Conservation (phyloP, 2,797 vertebrate genomes). For the Sternarchorhynchus goeldii region DNA sequence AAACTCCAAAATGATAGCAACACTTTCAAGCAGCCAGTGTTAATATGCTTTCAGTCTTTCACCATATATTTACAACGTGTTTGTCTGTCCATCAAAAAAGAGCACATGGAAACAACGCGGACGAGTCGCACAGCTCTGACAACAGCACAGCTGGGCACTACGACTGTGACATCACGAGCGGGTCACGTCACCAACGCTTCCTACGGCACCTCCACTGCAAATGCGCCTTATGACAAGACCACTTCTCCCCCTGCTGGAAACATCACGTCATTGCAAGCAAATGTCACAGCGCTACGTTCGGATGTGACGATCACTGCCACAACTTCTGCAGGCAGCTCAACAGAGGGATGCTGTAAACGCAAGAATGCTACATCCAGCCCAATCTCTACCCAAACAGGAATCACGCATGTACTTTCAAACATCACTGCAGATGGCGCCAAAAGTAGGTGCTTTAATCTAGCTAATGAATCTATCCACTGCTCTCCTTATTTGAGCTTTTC, state of each 20-base stretch:
- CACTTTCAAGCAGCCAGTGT: too few relatives aligned
- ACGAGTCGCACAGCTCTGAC: constrained; percentile 3
- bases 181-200: not conserved
- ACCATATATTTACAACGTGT: not conserved
- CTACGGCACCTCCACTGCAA: not conserved
- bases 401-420: not conserved
- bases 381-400: not conserved
- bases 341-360: not conserved
- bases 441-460: too few relatives aligned
- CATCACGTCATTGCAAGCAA: constrained; percentile 26
- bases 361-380: constrained; percentile 4
- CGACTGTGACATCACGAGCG: not conserved
- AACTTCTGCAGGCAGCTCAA: not conserved
- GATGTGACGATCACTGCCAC: not conserved
- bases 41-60: too few relatives aligned
- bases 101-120: constrained; percentile 27
- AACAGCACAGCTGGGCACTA: constrained; percentile 6
- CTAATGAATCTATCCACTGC: too few relatives aligned
- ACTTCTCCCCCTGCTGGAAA: constrained; percentile 28
- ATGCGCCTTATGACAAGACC: not conserved
- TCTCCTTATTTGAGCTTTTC: too few relatives aligned
- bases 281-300: not conserved
- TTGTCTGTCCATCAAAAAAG: constrained; percentile 16
- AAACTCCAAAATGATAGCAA: too few relatives aligned
- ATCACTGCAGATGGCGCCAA: not conserved